phyloP scores from a whole-genome alignment of 2,113 vertebrate species.

The Polypterus senegalus region DNA sequence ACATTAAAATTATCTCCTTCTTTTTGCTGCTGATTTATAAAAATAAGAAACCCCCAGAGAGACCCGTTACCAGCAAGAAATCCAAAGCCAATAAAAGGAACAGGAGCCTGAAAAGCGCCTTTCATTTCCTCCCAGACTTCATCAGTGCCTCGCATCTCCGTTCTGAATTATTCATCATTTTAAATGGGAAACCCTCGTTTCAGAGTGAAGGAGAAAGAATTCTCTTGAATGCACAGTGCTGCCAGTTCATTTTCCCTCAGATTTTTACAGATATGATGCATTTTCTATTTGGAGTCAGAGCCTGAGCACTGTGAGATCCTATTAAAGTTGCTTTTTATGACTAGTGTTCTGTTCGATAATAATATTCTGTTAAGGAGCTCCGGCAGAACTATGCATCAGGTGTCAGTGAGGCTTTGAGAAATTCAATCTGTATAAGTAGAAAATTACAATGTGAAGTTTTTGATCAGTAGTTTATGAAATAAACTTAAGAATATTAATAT shows the following conservation, averaged over 20 bases:
- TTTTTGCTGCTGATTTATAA: conserved; percentile 33
- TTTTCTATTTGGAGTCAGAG: neutral
- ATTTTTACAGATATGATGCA: neutral
- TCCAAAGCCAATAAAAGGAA: conserved; percentile 48
- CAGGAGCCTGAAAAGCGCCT: conserved; percentile 39
- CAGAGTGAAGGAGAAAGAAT: conserved; percentile 28
- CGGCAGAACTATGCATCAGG: neutral
- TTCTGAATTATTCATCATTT: conserved; percentile 63
- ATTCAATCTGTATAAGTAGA: no score
- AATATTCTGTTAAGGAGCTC: conserved; percentile 6
- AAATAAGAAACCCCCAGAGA: conserved; percentile 44
- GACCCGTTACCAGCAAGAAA: conserved; percentile 34
- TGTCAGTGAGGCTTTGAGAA: conserved; percentile 1
- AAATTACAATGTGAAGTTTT: no score
- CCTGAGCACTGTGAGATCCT: neutral
- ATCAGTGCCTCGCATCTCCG: neutral
- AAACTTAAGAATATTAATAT: no score
- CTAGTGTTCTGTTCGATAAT: conserved; percentile 4
- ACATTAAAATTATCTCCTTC: conserved; percentile 26
- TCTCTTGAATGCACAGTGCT: conserved; percentile 11
- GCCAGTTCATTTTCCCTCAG: neutral
- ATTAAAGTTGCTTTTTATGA: neutral
- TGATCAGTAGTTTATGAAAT: no score
- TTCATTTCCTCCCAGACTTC: conserved; percentile 41
- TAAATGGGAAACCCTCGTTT: conserved; percentile 27